phyloP scores from a whole-genome alignment of 1,140 invertebrate species.

The Drosophila cardini region DNA sequence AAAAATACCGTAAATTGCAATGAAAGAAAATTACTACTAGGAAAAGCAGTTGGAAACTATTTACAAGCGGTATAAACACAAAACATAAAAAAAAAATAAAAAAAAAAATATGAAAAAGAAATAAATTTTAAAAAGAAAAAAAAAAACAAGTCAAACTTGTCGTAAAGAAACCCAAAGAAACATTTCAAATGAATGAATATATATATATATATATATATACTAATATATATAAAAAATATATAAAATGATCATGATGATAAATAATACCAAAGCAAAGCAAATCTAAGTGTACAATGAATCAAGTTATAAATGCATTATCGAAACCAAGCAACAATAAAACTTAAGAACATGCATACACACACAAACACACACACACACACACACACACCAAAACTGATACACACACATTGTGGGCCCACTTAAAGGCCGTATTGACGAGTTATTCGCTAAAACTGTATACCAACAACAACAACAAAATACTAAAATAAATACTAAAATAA shows the following conservation, averaged over 20 bases:
- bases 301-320: conserved; percentile 46
- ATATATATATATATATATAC: conserved; percentile 14
- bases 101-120: conserved; percentile 5
- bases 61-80: conserved; percentile 44
- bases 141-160: conserved; percentile 36
- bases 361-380: conserved; percentile 21
- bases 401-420: conserved; percentile 7
- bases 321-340: conserved; percentile 38
- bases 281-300: conserved; percentile 61
- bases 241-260: conserved; percentile 4
- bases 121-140: no score
- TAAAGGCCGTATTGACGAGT: conserved; percentile 8
- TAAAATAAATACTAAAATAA: conserved; percentile 32
- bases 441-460: conserved; percentile 2
- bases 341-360: conserved; percentile 25
- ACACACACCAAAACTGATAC: conserved; percentile 1
- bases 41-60: conserved; percentile 52
- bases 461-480: conserved; percentile 26
- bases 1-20: conserved; percentile 27
- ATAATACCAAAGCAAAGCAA: conserved; percentile 47
- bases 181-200: conserved; percentile 40
- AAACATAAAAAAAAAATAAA: conserved; percentile 7
- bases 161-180: conserved; percentile 37
- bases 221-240: conserved; percentile 17
- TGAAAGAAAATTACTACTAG: conserved; percentile 29